Base-by-base conservation (phyloP, 2,797 vertebrate genomes). In the Phoeniculus purpureus region DNA sequence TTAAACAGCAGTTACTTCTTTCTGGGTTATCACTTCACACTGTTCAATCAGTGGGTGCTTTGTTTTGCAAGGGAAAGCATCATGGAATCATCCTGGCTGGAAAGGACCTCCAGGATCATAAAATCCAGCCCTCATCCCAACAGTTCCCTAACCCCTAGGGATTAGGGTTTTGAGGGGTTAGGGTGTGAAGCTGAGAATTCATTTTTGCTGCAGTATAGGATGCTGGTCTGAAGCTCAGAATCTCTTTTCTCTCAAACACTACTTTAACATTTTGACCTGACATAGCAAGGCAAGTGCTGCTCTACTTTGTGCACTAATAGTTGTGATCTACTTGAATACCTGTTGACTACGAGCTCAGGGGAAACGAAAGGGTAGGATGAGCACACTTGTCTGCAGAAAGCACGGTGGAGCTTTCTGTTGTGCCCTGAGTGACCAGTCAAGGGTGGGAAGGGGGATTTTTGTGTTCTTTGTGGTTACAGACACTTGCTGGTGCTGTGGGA, bases 31-130 rank as follows among this genome's bases (percentile, higher is more conserved):
- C 56, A 23, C 67, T 81, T 81, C 9, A 17, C 67, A 37, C 3
- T 58, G 25, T 75, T 85, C 64, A 43, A 34, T 67, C 62, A 50
- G 27, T 13, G 11, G 50, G 5, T 45, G 45, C 34, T 75, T 90
- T 51, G n/a, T 78, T 95, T 89, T 86, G 62, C 48, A 78, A 58
- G 37, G 27, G 54, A 83, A n/a, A 77, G 23, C 45, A 62, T 61
- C 27, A 34, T 31, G 12, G 37, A 37, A 8, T 37, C 37, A 37
- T 37, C 37, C 37, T 37, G 37, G 37, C 37, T 37, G 37, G 37
- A 37, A 37, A 37, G 37, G 37, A 37, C 37, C 37, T 37, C 37
- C 37, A 37, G 37, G 37, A 37, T 37, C 37, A 37, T 37, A 8
- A 37, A 37, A 37, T 37, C 37, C 37, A 37, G 37, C 43, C 43